These are phyloP conservation scores for Caenorhabditis wallacei DNA, from an alignment of 2,888 invertebrate genomes.

Conservation along the genomic window DNA sequence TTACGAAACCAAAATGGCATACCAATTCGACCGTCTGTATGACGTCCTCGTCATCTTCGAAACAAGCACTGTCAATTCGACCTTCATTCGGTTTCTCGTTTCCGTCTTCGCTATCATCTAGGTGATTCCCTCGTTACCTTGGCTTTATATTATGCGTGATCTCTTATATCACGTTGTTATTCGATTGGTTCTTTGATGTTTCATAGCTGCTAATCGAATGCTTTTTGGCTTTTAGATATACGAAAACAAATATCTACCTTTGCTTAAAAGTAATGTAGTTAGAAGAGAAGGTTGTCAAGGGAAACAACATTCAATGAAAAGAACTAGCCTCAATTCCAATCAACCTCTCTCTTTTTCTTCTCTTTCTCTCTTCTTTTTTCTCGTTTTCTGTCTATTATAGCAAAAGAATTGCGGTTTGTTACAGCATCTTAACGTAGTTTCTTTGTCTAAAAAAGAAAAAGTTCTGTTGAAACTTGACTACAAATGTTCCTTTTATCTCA, in stretches of 20 bases:
- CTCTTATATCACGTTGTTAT: conserved; percentile 24
- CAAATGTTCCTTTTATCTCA: conserved; percentile 13
- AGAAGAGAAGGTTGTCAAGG: conserved; percentile 6
- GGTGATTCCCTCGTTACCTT: conserved; percentile 41
- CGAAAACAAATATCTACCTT: not conserved
- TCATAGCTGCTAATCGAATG: conserved; percentile 6
- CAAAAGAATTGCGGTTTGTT: conserved; percentile 50
- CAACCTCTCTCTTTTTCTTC: conserved; percentile 22
- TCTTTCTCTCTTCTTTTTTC: not conserved
- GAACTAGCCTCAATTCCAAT: conserved; percentile 41
- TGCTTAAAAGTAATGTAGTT: conserved; percentile 21
- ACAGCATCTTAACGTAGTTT: conserved; percentile 19
- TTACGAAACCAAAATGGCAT: conserved; percentile 20
- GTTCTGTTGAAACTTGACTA: conserved; percentile 33
- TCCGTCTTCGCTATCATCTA: conserved; percentile 25
- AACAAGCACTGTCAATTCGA: conserved; percentile 33
- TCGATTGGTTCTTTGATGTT: conserved; percentile 39
- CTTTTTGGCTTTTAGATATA: conserved; percentile 2
- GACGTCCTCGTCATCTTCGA: conserved; percentile 18
- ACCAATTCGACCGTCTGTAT: conserved; percentile 26
- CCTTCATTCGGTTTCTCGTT: conserved; percentile 45
- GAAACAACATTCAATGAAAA: conserved; percentile 10
- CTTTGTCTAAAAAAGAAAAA: conserved; percentile 50
- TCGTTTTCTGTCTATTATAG: conserved; percentile 26
- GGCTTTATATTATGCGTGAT: conserved; percentile 53